phyloP scores from a whole-genome alignment of 2,113 vertebrate genomes.

The Macquaria ambigua region DNA sequence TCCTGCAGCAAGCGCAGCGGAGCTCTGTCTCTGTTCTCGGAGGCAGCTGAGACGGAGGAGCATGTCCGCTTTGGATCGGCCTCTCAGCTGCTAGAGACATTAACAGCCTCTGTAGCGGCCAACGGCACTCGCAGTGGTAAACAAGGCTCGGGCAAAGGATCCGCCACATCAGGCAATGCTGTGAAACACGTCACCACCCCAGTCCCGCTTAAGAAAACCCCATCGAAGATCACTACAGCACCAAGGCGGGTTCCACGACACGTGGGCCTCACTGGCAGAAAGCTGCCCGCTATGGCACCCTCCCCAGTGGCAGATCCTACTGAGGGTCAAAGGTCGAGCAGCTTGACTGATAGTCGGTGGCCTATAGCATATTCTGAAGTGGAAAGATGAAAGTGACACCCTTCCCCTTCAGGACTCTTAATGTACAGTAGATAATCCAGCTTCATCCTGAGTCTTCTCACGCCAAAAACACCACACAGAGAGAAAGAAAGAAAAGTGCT shows the following conservation, averaged over 20 bases:
- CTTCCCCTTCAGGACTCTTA: slow-evolving; percentile 57
- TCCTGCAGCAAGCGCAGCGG: slow-evolving; percentile 88
- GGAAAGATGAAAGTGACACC: slow-evolving; percentile 86
- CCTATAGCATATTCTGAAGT: slow-evolving; percentile 73
- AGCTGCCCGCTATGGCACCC: slow-evolving; percentile 15
- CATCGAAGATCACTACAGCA: slow-evolving; percentile 64
- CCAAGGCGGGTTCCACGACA: slow-evolving; percentile 52
- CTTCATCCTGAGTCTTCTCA: slow-evolving; percentile 78
- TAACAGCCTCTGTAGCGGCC: slow-evolving; percentile 65
- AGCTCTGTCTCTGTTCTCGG: slow-evolving; percentile 79
- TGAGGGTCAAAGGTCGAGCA: slow-evolving; percentile 68
- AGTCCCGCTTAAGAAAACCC: slow-evolving; percentile 60
- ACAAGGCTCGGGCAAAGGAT: slow-evolving; percentile 49
- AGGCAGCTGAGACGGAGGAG: slow-evolving; percentile 81
- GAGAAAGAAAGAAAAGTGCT: slow-evolving; percentile 89
- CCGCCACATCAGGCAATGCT: background rate
- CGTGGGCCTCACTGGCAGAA: slow-evolving; percentile 28
- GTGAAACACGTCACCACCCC: slow-evolving; percentile 55
- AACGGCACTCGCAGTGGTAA: slow-evolving; percentile 63
- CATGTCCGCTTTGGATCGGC: slow-evolving; percentile 79
- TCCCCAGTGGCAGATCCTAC: background rate
- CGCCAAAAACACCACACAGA: slow-evolving; percentile 56
- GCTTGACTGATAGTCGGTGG: slow-evolving; percentile 71
- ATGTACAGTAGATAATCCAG: slow-evolving; percentile 72
- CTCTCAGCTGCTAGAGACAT: slow-evolving; percentile 70